Conservation (phyloP, 2,113 vertebrate species). For the Cranoglanis bouderius region DNA sequence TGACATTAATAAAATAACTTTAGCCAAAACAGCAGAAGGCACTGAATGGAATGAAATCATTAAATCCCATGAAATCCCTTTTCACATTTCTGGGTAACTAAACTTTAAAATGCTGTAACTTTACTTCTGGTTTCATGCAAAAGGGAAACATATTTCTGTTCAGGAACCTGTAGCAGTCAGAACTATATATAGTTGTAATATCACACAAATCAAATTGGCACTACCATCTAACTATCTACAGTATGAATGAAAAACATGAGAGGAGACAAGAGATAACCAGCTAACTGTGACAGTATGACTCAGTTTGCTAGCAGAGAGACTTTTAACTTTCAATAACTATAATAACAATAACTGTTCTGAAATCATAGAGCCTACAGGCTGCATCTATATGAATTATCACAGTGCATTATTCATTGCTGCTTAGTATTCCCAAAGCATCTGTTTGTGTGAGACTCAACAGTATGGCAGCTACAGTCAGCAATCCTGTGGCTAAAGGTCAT, state of each 20-base stretch:
- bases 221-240: neutral
- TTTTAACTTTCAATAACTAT: neutral
- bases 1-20: neutral
- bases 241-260: neutral
- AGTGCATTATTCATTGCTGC: neutral
- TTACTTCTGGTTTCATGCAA: neutral
- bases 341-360: neutral
- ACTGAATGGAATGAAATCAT: neutral
- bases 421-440: neutral
- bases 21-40: neutral
- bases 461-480: neutral
- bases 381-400: neutral
- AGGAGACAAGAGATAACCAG: neutral
- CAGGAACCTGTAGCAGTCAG: neutral
- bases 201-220: neutral
- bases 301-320: neutral
- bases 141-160: neutral
- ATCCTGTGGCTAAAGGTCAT: neutral
- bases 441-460: neutral
- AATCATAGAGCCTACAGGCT: neutral
- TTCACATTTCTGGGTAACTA: neutral
- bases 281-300: neutral
- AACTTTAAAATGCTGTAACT: neutral
- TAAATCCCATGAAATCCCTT: too few species aligned
- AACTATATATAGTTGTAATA: neutral